Base-by-base conservation (phyloP, 2,113 vertebrate species). In the Oenanthe oenanthe region DNA sequence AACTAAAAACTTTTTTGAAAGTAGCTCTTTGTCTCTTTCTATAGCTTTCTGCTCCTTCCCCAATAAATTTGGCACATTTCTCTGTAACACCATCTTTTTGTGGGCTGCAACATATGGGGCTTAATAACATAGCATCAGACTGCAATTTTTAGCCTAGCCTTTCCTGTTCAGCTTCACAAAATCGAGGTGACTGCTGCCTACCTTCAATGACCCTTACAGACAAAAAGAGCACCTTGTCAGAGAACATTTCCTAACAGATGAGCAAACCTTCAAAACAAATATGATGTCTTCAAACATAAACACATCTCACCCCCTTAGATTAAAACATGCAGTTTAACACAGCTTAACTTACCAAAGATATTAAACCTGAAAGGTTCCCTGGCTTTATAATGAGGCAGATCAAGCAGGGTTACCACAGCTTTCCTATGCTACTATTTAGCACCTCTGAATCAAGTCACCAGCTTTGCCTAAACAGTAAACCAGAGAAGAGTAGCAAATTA, bases 261-360 rank as follows among this genome's bases (percentile, higher is more conserved):
- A 87, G 17, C 5, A 76, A 60, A 22, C 17, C 53, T 68, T 40
- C 58, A 68, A 60, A 70, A 65, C 4, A 91, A 88, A 77, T 9
- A 73, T 0, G 1, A 51, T 9, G 4, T 17, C 36, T 73, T 65
- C 28, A 83, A 72, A 68, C 7, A 53, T 9, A 50, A 56, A 58
- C 6, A 19, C 3, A 5, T 16, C 4, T 5, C 14, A 20, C 4
- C 7, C 5, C 19, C 16, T 62, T 25, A 36, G 10, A n/a, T 40
- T 81, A 75, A 61, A 65, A 13, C 3, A 45, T 2, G 2, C 2
- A 60, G 17, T 51, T 89, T 65, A 89, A 78, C 15, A n/a, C 16
- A 60, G 10, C 6, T 43, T 47, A 68, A 61, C 4, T 45, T 20
- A 57, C 45, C 5, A 68, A 54, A 85, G 11, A 21, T 25, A 38